These are phyloP conservation scores for Clupea harengus DNA, from an alignment of 2,113 vertebrate species.

Conservation along the genomic window DNA sequence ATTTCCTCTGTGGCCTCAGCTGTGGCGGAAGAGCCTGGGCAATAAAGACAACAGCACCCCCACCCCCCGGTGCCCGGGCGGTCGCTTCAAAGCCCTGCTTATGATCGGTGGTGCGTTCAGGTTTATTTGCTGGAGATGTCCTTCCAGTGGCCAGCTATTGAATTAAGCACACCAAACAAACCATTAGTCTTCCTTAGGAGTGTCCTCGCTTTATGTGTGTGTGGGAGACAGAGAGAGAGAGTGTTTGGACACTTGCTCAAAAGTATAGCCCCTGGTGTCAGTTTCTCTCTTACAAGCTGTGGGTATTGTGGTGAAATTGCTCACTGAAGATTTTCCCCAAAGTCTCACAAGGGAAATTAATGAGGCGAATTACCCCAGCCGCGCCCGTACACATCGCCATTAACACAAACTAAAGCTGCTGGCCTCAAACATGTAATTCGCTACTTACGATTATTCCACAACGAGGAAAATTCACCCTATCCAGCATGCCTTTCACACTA, in stretches of 20 bases:
- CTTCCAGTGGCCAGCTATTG: slow-evolving; percentile 29
- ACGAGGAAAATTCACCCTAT: slow-evolving; percentile 44
- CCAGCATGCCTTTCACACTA: neutral
- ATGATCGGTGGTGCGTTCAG: slow-evolving; percentile 13
- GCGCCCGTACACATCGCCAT: neutral
- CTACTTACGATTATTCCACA: slow-evolving; percentile 16
- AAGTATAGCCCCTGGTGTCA: neutral
- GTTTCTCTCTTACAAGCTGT: neutral
- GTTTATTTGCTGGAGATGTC: slow-evolving; percentile 34
- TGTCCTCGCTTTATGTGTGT: neutral
- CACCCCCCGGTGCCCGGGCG: neutral
- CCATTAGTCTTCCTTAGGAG: slow-evolving; percentile 34
- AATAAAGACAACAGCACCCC: neutral
- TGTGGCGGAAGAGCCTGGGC: neutral
- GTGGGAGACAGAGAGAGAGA: neutral
- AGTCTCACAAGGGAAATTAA: slow-evolving; percentile 61
- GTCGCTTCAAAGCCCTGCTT: neutral
- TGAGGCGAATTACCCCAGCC: slow-evolving; percentile 58
- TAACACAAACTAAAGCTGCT: neutral
- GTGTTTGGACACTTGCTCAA: slow-evolving; percentile 25
- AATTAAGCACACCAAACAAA: slow-evolving; percentile 27
- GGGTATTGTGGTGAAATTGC: slow-evolving; percentile 32
- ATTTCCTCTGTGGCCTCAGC: slow-evolving; percentile 5
- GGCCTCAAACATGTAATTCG: slow-evolving; percentile 12
- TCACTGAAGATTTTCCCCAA: slow-evolving; percentile 55